Evolutionary conservation across 2,888 invertebrate genomes (phyloP), one percentile per base, ranked within the genome.

Genomic region (Alloscopus bannaensis): DNA sequence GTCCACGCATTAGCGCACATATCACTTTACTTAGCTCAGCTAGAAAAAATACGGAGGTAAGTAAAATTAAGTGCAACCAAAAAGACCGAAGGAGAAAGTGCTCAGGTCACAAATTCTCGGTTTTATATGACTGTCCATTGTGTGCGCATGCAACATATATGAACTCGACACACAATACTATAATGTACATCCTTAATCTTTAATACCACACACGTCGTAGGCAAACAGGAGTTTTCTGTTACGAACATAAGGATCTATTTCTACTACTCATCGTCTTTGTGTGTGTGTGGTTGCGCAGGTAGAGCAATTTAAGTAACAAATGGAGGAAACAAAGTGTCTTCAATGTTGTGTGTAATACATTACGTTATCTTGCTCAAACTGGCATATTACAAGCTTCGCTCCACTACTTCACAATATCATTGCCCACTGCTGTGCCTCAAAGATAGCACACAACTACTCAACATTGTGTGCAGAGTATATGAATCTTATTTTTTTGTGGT

Each of bases 221-320:
- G n/a, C n/a, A n/a, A n/a, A n/a, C n/a, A n/a, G n/a, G n/a, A n/a
- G n/a, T n/a, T n/a, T n/a, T n/a, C n/a, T n/a, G n/a, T n/a, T n/a
- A n/a, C n/a, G n/a, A n/a, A n/a, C n/a, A n/a, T n/a, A n/a, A n/a
- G n/a, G n/a, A n/a, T n/a, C n/a, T n/a, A n/a, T n/a, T n/a, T n/a
- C n/a, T n/a, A n/a, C n/a, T n/a, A n/a, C n/a, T n/a, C n/a, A n/a
- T n/a, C n/a, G n/a, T n/a, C n/a, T n/a, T n/a, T n/a, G n/a, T n/a
- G n/a, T n/a, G 31, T 31, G 29, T 57, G 20, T 68, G n/a, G 55
- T 55, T 59, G 50, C 26, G 18, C 60, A 70, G 70, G 60, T 70
- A 60, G 20, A 69, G 65, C 69, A 78, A 71, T 78, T 78, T 65
- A 78, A 50, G 78, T 78, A 79, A 72, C 72, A 79, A 79, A 79